Percentiles rank a stretch among this genome's conserved stretches.
Conservation (phyloP, 2,797 vertebrate genomes). For the Bradypodion pumilum region DNA sequence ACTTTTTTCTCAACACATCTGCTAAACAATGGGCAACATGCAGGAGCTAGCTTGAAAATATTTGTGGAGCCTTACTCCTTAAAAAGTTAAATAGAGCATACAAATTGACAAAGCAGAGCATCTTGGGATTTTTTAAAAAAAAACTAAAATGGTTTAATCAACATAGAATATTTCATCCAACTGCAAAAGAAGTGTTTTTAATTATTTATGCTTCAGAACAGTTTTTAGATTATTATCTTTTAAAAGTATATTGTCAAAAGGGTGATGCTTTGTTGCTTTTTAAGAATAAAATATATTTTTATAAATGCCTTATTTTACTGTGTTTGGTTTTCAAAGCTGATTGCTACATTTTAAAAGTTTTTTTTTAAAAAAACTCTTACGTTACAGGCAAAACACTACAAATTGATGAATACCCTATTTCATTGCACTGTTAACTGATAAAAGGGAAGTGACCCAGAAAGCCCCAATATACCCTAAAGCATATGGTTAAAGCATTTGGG, state of each 20-base stretch:
- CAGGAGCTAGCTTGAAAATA: conserved; percentile 74
- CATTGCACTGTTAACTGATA: conserved; percentile 39
- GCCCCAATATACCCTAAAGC: conserved; percentile 43
- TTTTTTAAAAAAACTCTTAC: not conserved
- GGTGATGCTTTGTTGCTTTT: not conserved
- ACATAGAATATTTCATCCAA: conserved; percentile 75
- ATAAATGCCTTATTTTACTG: too few relatives aligned
- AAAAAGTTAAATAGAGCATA: conserved; percentile 81
- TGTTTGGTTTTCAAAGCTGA: not conserved
- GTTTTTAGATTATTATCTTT: not conserved
- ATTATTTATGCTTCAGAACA: conserved; percentile 33
- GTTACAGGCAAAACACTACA: conserved; percentile 37
- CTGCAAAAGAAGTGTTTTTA: conserved; percentile 38
- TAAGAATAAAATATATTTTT: too few relatives aligned
- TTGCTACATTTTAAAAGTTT: conserved; percentile 17
- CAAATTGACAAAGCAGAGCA: conserved; percentile 74
- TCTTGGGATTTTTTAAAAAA: conserved; percentile 61
- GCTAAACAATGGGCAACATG: conserved; percentile 74
- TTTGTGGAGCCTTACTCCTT: conserved; percentile 61
- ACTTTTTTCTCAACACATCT: conserved; percentile 46
- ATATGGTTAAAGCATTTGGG: conserved; percentile 57
- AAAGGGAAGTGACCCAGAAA: conserved; percentile 65
- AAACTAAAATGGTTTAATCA: conserved; percentile 81
- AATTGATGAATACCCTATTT: conserved; percentile 57
- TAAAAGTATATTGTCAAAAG: too few relatives aligned